phyloP scores from a whole-genome alignment of 2,113 vertebrate species.

The Pelobates fuscus region DNA sequence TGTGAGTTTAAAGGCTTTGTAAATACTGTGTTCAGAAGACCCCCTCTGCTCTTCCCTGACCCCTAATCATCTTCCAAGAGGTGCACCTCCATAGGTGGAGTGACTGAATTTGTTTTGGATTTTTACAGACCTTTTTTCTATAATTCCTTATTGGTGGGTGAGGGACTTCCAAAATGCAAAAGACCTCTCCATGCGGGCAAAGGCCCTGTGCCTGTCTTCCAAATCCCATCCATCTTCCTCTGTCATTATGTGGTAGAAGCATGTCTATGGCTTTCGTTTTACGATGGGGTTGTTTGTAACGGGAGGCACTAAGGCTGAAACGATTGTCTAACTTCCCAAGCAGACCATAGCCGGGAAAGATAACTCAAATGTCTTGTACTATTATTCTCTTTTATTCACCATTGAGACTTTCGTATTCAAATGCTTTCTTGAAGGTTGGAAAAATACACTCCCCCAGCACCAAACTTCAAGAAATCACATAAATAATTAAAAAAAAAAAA shows the following conservation, averaged over 20 bases:
- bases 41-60: neutral
- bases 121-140: conserved; percentile 21
- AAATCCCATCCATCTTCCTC: neutral
- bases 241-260: neutral
- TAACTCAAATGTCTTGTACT: no score
- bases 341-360: no score
- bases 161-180: conserved; percentile 28
- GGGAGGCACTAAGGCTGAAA: no score
- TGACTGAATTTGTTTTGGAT: neutral
- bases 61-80: neutral
- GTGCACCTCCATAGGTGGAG: neutral
- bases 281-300: neutral
- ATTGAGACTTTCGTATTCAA: neutral
- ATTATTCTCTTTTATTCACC: no score
- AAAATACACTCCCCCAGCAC: neutral
- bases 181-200: neutral
- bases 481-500: no score
- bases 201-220: neutral
- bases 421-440: neutral
- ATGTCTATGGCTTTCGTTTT: neutral
- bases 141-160: neutral
- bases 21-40: conserved; percentile 16
- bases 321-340: no score
- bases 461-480: no score
- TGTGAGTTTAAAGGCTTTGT: neutral